Evolutionary conservation across 1,140 invertebrate genomes (phyloP).

Genomic region (Drosophila arizonae): DNA sequence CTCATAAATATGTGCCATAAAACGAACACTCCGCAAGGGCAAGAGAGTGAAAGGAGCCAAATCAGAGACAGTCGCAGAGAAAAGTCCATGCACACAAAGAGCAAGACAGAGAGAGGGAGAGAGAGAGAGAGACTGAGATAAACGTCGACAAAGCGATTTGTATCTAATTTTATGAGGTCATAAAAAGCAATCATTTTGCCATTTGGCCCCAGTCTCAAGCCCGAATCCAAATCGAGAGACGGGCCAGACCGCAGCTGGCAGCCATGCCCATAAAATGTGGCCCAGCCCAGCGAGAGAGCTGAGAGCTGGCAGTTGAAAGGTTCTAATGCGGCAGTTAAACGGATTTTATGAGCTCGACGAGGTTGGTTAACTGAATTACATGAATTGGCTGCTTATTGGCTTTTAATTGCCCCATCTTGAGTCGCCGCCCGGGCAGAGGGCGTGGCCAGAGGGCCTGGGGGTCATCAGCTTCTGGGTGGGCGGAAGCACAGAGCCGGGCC

Average conservation of each 20-base stretch:
- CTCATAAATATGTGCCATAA: slow-evolving; percentile 44
- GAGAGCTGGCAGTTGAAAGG: slow-evolving; percentile 49
- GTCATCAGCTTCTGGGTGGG: slow-evolving; percentile 23
- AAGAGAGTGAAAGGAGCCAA: slow-evolving; percentile 25
- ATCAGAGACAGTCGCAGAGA: slow-evolving; percentile 9
- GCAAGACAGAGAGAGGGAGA: slow-evolving; percentile 10
- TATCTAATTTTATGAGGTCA: slow-evolving; percentile 82
- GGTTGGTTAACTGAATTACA: slow-evolving; percentile 73
- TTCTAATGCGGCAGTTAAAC: slow-evolving; percentile 70
- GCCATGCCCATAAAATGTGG: slow-evolving; percentile 66
- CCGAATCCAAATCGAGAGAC: slow-evolving; percentile 5
- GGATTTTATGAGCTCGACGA: slow-evolving; percentile 65
- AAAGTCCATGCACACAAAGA: background rate
- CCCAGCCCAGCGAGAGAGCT: slow-evolving; percentile 14
- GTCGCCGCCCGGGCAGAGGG: background rate
- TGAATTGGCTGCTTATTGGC: slow-evolving; percentile 75
- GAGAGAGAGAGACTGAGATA: slow-evolving; percentile 46
- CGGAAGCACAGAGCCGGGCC: slow-evolving; percentile 47
- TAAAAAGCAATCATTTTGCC: slow-evolving; percentile 82
- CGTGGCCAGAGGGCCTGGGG: slow-evolving; percentile 16
- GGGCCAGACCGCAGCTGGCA: slow-evolving; percentile 66
- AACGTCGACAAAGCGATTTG: slow-evolving; percentile 79
- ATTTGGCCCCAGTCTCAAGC: slow-evolving; percentile 43
- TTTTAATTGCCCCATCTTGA: slow-evolving; percentile 67
- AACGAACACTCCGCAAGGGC: slow-evolving; percentile 28